Conservation (phyloP, 2,113 vertebrate species). For the Malurus melanocephalus region DNA sequence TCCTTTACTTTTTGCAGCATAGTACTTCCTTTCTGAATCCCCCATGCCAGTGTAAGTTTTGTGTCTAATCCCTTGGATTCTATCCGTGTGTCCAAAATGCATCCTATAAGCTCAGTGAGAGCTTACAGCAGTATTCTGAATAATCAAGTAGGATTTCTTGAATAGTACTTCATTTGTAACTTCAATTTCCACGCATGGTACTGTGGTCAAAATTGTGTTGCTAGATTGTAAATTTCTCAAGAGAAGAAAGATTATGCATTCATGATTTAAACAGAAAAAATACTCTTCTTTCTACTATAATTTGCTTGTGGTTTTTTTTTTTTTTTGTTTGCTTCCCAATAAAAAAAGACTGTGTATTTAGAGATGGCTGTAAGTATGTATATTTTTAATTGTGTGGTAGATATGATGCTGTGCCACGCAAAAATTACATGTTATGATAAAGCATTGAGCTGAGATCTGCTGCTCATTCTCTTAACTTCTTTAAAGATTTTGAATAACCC, state of each 20-base stretch:
- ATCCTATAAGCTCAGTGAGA: not conserved
- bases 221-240: not conserved
- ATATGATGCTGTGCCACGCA: not conserved
- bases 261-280: not conserved
- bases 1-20: not conserved
- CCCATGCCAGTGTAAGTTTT: not conserved
- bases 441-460: not conserved
- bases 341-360: not conserved
- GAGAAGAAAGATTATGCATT: not conserved
- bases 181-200: not conserved
- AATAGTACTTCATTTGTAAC: not conserved
- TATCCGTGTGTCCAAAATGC: not conserved
- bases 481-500: constrained; percentile 13
- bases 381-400: not conserved
- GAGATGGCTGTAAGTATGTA: not conserved
- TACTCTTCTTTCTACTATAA: not conserved
- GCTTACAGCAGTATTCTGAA: not conserved
- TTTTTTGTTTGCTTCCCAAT: not conserved
- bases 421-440: not conserved
- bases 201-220: not conserved
- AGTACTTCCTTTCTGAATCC: not conserved
- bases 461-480: not conserved
- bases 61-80: not conserved
- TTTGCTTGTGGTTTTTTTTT: not conserved
- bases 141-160: not conserved